These are phyloP conservation scores for Homarus gammarus DNA, from an alignment of 2,888 invertebrate species.

Conservation along the genomic window DNA sequence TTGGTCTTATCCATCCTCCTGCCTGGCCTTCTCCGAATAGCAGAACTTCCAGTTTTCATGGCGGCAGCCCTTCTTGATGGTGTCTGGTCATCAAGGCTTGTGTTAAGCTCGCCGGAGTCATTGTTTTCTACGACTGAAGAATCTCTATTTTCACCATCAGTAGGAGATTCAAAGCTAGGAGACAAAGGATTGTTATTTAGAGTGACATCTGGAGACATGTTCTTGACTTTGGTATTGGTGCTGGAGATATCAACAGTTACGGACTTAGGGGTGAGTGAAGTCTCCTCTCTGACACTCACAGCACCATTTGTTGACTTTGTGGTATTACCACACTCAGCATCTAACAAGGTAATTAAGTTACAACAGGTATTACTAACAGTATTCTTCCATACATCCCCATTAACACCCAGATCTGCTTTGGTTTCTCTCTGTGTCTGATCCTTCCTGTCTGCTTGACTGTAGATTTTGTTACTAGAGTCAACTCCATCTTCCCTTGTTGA, in stretches of 20 bases:
- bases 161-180: background rate
- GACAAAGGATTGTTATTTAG: background rate
- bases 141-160: background rate
- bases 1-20: conserved; percentile 85
- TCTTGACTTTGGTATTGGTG: conserved; percentile 15
- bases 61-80: conserved; percentile 64
- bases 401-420: background rate
- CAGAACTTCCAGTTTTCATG: conserved; percentile 82
- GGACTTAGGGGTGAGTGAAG: background rate
- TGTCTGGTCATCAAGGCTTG: conserved; percentile 22
- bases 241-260: background rate
- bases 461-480: background rate
- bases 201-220: background rate
- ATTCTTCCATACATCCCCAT: background rate
- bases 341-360: background rate
- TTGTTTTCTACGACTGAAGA: background rate
- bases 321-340: background rate
- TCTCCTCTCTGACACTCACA: background rate
- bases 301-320: background rate
- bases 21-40: conserved; percentile 86
- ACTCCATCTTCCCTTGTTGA: background rate
- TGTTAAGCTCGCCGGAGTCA: conserved; percentile 21
- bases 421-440: conserved; percentile 12
- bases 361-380: conserved; percentile 20
- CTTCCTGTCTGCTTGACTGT: background rate